Evolutionary conservation across 2,113 vertebrate genomes (phyloP).

Genomic region (Chitala chitala): DNA sequence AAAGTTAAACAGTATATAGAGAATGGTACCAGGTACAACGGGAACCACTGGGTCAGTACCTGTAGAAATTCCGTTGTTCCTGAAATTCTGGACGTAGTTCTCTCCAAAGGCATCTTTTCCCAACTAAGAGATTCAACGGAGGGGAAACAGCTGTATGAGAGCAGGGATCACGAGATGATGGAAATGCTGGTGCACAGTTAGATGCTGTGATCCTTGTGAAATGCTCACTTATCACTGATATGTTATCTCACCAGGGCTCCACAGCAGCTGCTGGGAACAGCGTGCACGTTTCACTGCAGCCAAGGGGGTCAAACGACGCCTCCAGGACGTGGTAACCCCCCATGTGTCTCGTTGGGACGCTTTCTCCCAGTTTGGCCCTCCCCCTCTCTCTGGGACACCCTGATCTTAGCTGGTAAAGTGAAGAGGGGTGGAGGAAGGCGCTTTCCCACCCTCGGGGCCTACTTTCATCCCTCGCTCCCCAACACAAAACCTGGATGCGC

Average conservation of each 20-base stretch:
- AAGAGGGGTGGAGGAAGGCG: constrained; percentile 50
- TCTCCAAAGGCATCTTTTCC: constrained; percentile 94
- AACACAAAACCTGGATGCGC: constrained; percentile 33
- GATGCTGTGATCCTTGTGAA: not conserved
- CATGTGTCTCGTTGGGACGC: constrained; percentile 60
- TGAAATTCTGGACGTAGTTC: constrained; percentile 90
- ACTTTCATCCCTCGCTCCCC: constrained; percentile 57
- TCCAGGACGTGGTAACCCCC: constrained; percentile 64
- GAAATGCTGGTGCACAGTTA: no score
- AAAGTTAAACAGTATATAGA: not conserved
- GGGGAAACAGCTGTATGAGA: constrained; percentile 42
- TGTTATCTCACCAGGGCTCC: constrained; percentile 20
- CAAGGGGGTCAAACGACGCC: constrained; percentile 60
- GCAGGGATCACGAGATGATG: not conserved
- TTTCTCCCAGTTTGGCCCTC: constrained; percentile 48
- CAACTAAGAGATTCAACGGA: constrained; percentile 69
- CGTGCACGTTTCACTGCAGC: constrained; percentile 30
- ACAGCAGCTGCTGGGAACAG: no score
- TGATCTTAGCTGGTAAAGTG: no score
- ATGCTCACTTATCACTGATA: not conserved
- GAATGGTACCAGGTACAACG: no score
- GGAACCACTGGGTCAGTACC: no score
- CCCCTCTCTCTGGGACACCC: constrained; percentile 49
- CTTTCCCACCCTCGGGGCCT: constrained; percentile 39
- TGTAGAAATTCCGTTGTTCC: constrained; percentile 81